Conservation (phyloP, 2,113 vertebrate species). For the Candoia aspera region DNA sequence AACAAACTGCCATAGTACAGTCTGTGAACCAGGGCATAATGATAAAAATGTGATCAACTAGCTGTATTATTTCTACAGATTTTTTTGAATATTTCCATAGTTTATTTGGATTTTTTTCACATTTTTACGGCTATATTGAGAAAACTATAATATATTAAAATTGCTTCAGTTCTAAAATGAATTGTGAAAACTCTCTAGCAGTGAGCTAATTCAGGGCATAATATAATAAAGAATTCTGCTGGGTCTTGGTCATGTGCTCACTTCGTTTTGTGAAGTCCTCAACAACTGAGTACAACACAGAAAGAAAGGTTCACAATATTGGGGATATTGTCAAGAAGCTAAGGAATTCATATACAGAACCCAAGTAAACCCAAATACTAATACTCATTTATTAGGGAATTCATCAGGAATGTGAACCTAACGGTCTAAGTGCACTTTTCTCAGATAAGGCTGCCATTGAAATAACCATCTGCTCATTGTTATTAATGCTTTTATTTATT, state of each 20-base stretch:
- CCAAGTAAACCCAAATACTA: neutral
- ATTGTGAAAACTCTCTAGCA: neutral
- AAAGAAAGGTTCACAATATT: neutral
- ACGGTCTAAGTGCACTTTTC: neutral
- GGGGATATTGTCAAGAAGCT: neutral
- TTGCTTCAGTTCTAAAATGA: neutral
- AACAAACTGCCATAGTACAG: neutral
- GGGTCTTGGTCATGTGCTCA: neutral
- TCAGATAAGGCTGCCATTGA: neutral
- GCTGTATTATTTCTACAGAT: neutral
- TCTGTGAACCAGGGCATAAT: neutral
- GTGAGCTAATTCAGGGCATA: neutral
- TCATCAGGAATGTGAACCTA: neutral
- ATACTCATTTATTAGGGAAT: neutral
- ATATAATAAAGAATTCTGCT: neutral
- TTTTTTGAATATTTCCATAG: neutral
- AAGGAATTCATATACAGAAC: neutral
- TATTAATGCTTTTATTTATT: too few relatives aligned
- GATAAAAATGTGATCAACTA: neutral
- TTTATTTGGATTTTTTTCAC: neutral
- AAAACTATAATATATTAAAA: neutral
- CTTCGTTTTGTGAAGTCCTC: neutral
- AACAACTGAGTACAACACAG: neutral
- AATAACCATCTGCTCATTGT: too few relatives aligned
- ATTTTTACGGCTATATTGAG: neutral